Evolutionary conservation across 1,140 invertebrate genomes (phyloP), one percentile per base, ranked within the genome.

Genomic region (Pseudoatta argentina): DNA sequence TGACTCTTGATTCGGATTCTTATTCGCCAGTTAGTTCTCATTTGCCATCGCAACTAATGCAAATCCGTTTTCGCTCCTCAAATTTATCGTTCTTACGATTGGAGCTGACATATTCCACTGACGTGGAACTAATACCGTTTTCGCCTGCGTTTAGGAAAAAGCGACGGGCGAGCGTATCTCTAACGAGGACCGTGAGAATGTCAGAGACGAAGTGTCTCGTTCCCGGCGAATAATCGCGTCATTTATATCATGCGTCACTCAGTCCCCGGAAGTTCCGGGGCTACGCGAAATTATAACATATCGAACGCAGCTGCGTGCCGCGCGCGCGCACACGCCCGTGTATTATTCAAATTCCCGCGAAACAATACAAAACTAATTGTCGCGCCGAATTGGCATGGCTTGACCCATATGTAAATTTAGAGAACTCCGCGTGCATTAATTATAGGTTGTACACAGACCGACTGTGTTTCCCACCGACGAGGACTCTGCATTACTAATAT

Each of bases 371-470:
- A 78, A 87, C 83, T 86, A 87, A 88, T 90, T 75, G 78, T 81
- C 72, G 51, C 64, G 53, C 63, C 55, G 83, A 89, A 87, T 91
- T 82, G 79, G 71, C 66, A 77, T 51, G 64, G 83, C 77, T 82
- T 88, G 87, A 89, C 85, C 86, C 87, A 86, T 86, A 92, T 92
- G 91, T 89, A 93, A 93, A 92, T 91, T 92, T 86, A 53, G 86
- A 86, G 88, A 71, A 73, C 73, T 64, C 55, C 59, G 55, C 79
- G 82, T 69, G 89, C 88, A 93, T 92, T 93, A 92, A 92, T 93
- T 93, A 93, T 91, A 90, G 91, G 79, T 73, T 85, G 69, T 71
- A 88, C 67, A 88, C 64, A 85, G 69, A 18, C 64, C 44, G 81
- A 27, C 72, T 77, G 44, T 83, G 87, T 79, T 83, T 55, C n/a